phyloP scores from a whole-genome alignment of 1,140 invertebrate genomes.

The Pissodes strobi region DNA sequence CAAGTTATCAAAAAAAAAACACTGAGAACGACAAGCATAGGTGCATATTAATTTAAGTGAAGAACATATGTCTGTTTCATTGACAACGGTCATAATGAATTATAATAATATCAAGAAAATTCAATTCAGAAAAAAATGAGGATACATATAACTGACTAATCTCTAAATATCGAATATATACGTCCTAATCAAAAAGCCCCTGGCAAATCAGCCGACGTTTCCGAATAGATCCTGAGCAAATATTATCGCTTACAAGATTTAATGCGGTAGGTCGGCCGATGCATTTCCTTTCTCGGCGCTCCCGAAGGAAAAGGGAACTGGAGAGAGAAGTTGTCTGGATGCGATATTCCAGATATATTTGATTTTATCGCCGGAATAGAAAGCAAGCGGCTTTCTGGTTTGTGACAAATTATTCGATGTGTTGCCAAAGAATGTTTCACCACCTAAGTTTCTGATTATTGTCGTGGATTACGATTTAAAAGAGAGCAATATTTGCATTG shows the following conservation, averaged over 20 bases:
- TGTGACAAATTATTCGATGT: conserved; percentile 5
- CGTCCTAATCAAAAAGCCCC: background rate
- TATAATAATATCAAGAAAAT: conserved; percentile 1
- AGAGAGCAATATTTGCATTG: too few relatives aligned
- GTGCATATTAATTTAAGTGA: too few relatives aligned
- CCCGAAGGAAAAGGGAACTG: background rate
- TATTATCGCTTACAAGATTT: conserved; percentile 16
- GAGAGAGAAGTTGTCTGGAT: conserved; percentile 4
- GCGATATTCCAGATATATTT: conserved; percentile 5
- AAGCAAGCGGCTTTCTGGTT: background rate
- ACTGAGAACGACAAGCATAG: too few relatives aligned
- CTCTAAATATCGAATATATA: background rate
- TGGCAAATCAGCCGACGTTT: background rate
- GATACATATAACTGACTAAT: too few relatives aligned
- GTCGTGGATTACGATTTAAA: too few relatives aligned
- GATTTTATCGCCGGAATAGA: conserved; percentile 3
- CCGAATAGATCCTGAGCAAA: conserved; percentile 1
- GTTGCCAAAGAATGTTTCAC: too few relatives aligned
- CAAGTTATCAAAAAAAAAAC: too few relatives aligned
- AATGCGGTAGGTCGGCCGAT: conserved; percentile 18
- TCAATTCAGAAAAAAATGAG: background rate
- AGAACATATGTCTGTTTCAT: too few relatives aligned
- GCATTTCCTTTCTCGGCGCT: background rate
- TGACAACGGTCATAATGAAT: background rate
- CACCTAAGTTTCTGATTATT: too few relatives aligned